Base-by-base conservation (phyloP, 1,140 invertebrate species). In the Agrypnia vestita region DNA sequence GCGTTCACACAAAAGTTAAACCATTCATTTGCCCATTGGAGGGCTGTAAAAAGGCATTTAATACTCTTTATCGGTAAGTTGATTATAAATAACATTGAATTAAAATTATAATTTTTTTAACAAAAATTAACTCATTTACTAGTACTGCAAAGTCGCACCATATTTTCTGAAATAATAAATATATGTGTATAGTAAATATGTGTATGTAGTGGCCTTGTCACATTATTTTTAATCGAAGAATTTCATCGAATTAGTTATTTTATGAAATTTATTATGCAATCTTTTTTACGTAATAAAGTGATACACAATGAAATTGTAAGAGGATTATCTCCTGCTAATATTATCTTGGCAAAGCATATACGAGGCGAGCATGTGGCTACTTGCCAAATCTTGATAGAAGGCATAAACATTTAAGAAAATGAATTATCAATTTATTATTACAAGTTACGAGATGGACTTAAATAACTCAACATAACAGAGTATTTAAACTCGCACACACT, bases 1-100 rank as follows among this genome's bases (percentile, higher is more conserved):
- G 97, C 84, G 97, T 98, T 73, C 97, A 99, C 88, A 98, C 97
- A 0, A 97, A 98, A 90, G 94, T 97, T 64, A 97, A 97, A 91
- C 96, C 96, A 11, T 98, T 97, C 86, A 93, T 94, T 85, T 96
- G 95, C 85, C 91, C 91, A 72, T 92, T 94, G 80, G 91, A 91
- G 78, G 93, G 91, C 62, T 99, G 97, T 91, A 93, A 95, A 85
- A 98, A 98, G 89, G 95, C 96, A 64, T 98, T 98, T 88, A 98
- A 97, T 87, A 99, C 97, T 75, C 89, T 97, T 25, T 98, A 98
- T 90, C 94, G 96, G 90, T 92, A 82, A 86, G 77, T 89, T 84
- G 64, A 6, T 35, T 35, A n/a, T n/a, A 1, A 35, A 3, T 35
- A 35, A 35, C 6, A 35, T 35, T 35, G 25, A 3, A 35, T 6